Evolutionary conservation across 2,113 vertebrate genomes (phyloP).

Genomic region (Jaculus jaculus): DNA sequence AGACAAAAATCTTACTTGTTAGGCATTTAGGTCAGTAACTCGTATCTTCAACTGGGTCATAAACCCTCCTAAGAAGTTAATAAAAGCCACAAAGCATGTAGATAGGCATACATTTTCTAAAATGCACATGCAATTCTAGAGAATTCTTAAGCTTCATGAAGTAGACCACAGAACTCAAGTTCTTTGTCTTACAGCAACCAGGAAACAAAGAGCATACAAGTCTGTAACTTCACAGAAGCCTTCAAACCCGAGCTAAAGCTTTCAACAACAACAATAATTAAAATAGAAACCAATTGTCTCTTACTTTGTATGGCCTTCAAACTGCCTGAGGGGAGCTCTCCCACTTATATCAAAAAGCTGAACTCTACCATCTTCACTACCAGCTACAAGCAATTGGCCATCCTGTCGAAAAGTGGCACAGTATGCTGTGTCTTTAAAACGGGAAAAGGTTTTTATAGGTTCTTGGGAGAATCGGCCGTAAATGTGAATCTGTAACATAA

Average conservation of each 20-base stretch:
- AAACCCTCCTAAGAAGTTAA: neutral
- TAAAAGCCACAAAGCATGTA: neutral
- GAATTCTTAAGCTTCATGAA: neutral
- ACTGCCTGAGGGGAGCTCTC: constrained; percentile 91
- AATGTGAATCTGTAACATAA: constrained; percentile 90
- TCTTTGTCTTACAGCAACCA: neutral
- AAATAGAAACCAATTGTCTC: constrained; percentile 60
- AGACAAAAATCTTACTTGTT: neutral
- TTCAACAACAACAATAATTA: neutral
- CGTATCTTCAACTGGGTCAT: neutral
- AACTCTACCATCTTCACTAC: constrained; percentile 92
- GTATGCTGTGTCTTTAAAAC: constrained; percentile 94
- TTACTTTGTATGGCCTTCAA: constrained; percentile 94
- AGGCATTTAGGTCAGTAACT: neutral
- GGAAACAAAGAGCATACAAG: neutral
- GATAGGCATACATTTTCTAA: neutral
- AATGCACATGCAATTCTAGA: neutral
- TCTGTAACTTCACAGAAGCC: neutral
- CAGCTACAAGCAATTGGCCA: constrained; percentile 92
- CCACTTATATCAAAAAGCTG: constrained; percentile 93
- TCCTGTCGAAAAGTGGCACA: constrained; percentile 93
- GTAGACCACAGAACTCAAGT: neutral
- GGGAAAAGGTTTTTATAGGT: constrained; percentile 93
- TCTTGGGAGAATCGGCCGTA: constrained; percentile 95
- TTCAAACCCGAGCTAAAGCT: neutral